Base-by-base conservation (phyloP, 2,888 invertebrate species). In the Steinernema scapterisci region DNA sequence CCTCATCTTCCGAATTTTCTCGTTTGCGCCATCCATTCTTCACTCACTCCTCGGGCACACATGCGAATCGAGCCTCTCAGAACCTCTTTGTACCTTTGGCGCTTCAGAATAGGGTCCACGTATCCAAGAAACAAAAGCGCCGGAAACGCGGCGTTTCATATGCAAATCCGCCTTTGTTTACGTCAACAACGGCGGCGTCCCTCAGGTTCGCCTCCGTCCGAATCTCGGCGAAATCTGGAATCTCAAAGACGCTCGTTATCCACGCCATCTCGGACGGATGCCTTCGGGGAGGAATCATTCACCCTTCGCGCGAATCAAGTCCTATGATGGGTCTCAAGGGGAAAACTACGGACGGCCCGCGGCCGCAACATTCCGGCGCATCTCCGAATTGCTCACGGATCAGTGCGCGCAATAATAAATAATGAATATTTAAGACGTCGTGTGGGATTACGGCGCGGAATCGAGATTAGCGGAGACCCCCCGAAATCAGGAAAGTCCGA, bases 281-380 rank as follows among this genome's bases (percentile, higher is more conserved):
- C 63, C 63, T 63, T 63, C 63, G 63, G 63, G 63, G 63, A 63
- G 63, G 38, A 38, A 63, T 63, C 63, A 11, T 16, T 63, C 63
- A 63, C 25, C 63, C 48, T 9, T 25, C 31, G 63, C 63, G 11
- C 63, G 63, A 6, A 63, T 27, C 31, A 25, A 48, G 19, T 25
- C 63, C 31, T 27, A 21, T 31, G 63, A 63, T 63, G 63, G 63
- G 63, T 63, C 63, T 25, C 63, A 27, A 54, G 63, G 63, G 63
- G 63, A 25, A 48, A 48, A 48, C n/a, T 19, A 3, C 48, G 48
- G 16, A 13, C 31, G 63, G 31, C 63, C 7, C 63, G 3, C 38
- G 38, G 5, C 19, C 63, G 63, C 63, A 63, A 63, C 63, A 54
- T 54, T 54, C 54, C 54, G 21, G 13, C 54, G 54, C 11, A 54